Evolutionary conservation across 2,888 invertebrate genomes (phyloP), one percentile per base, ranked within the genome.

Genomic region (Eilema sororculum): DNA sequence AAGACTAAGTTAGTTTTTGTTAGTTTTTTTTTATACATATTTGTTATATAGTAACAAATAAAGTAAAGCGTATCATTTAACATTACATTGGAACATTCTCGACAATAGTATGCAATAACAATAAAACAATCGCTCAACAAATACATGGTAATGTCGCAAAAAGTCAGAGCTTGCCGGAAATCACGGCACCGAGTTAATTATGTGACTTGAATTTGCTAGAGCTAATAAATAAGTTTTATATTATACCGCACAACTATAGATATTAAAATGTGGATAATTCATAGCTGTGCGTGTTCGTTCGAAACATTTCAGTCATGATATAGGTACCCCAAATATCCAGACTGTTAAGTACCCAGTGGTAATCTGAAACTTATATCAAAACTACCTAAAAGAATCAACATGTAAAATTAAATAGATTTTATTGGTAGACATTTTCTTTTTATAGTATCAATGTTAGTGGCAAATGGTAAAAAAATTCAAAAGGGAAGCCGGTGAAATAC

Each of bases 101-200:
- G 16, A 46, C 20, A 46, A 46, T 46, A 20, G 46, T 46, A 46
- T 46, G 16, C 46, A 46, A 46, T 46, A 20, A 46, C 12, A 46
- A 68, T 59, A 61, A 67, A 69, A 65, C 65, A 65, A 75, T 74
- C 65, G 64, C 67, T 65, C 58, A 63, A 69, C 68, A 66, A 62
- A 67, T 30, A 71, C 75, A 69, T 77, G 46, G 71, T 74, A 76
- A 71, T 68, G 60, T 73, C 73, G 72, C 78, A 74, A 79, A 58
- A 58, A 58, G 57, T 58, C 25, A 22, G 12, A 16, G 57, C 25
- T 25, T 24, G 25, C 57, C 24, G 80, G 57, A 75, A 80, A 74
- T 66, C 65, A 76, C 78, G 78, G 72, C 69, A 75, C 77, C 73
- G 73, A 83, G 85, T 84, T 84, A 81, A 87, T 86, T 84, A 76